Conservation (phyloP, 2,113 vertebrate genomes). For the Lonchura striata region DNA sequence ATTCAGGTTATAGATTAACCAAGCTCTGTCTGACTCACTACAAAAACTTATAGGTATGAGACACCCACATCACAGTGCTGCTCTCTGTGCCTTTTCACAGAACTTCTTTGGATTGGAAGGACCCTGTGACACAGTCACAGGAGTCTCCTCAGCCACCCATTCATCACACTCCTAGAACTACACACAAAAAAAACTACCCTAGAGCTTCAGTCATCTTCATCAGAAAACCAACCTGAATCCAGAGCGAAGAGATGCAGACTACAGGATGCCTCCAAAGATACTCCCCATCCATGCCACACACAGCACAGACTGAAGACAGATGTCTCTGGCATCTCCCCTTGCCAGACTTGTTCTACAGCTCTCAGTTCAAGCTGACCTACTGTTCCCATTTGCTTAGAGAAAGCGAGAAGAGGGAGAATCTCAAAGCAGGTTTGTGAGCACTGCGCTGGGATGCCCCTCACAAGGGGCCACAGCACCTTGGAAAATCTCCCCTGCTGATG, state of each 20-base stretch:
- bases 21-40: not conserved
- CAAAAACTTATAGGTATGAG: not conserved
- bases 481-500: not conserved
- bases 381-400: not conserved
- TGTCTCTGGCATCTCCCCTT: not conserved
- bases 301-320: not conserved
- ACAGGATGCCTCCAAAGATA: not conserved
- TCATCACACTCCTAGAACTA: not conserved
- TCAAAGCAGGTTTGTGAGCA: not conserved
- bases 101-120: not conserved
- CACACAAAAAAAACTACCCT: accelerated
- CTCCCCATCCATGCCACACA: not conserved
- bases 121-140: accelerated
- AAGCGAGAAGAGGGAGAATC: not conserved
- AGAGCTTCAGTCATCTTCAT: not conserved
- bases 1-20: not conserved
- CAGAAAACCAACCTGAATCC: conserved; percentile 45
- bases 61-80: not conserved
- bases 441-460: not conserved
- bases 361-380: not conserved
- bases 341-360: conserved; percentile 17
- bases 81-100: not conserved
- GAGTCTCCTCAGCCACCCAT: not conserved
- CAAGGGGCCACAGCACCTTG: not conserved
- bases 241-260: not conserved